Evolutionary conservation across 2,888 invertebrate species (phyloP).

Genomic region (Carterocephalus palaemon): DNA sequence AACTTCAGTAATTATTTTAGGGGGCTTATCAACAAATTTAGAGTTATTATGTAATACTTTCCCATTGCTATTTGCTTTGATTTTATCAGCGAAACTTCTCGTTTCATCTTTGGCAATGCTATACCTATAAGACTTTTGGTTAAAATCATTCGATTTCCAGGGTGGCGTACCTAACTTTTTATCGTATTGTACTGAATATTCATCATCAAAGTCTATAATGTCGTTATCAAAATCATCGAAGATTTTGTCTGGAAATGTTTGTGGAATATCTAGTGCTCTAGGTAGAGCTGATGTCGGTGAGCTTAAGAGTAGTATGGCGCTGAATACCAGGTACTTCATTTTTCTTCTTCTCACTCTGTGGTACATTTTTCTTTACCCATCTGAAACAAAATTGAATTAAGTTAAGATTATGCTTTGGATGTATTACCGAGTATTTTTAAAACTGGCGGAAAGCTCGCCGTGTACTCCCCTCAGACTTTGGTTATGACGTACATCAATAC

Average conservation of each 20-base stretch:
- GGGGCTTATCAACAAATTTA: not conserved
- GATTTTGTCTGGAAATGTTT: constrained; percentile 34
- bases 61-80: constrained; percentile 28
- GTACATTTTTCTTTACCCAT: constrained; percentile 57
- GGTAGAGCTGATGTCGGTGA: constrained; percentile 37
- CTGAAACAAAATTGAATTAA: constrained; percentile 49
- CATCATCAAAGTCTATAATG: constrained; percentile 68
- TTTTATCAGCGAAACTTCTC: constrained; percentile 32
- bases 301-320: constrained; percentile 54
- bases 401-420: too few relatives aligned
- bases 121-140: constrained; percentile 61
- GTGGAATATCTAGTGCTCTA: constrained; percentile 46
- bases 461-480: too few relatives aligned
- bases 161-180: constrained; percentile 54
- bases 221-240: constrained; percentile 57
- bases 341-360: constrained; percentile 63
- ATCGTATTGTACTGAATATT: constrained; percentile 57
- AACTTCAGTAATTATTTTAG: not conserved
- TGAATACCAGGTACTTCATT: constrained; percentile 49
- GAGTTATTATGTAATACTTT: not conserved
- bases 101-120: constrained; percentile 39
- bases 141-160: constrained; percentile 49
- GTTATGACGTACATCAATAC: too few relatives aligned
- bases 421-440: too few relatives aligned
- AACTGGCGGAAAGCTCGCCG: too few relatives aligned